These are phyloP conservation scores for Ciconia maguari DNA, from an alignment of 2,113 vertebrate species.

Conservation along the genomic window DNA sequence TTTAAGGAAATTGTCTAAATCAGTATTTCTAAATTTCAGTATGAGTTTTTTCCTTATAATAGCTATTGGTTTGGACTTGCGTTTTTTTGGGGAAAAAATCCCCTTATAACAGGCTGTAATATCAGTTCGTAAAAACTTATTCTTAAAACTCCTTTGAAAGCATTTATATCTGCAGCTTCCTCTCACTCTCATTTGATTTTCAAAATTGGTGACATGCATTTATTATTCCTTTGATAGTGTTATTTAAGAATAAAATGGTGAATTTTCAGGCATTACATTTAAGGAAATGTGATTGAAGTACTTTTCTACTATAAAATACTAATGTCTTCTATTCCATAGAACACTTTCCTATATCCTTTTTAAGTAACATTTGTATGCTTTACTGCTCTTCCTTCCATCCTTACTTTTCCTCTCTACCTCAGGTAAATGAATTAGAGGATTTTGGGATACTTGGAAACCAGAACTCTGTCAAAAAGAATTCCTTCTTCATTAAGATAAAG, in stretches of 20 bases:
- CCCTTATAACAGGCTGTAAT: not conserved
- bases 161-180: not conserved
- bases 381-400: not conserved
- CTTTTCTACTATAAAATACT: not conserved
- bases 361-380: not conserved
- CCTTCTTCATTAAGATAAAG: conserved; percentile 48
- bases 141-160: not conserved
- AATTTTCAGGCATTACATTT: conserved; percentile 32
- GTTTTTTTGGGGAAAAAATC: not conserved
- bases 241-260: conserved; percentile 14
- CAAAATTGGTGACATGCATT: not conserved
- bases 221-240: not conserved
- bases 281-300: not conserved
- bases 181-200: not conserved
- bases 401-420: not conserved
- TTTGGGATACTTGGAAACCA: conserved; percentile 7
- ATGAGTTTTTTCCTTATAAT: not conserved
- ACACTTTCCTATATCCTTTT: not conserved
- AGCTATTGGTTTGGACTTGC: not conserved
- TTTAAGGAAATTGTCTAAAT: not conserved
- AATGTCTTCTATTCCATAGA: conserved; percentile 1
- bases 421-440: conserved; percentile 16
- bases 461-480: conserved; percentile 16
- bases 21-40: not conserved
- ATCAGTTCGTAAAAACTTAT: not conserved